Evolutionary conservation across 2,797 vertebrate species (phyloP), one percentile per base, ranked within the genome.

Genomic region (Argya squamiceps): DNA sequence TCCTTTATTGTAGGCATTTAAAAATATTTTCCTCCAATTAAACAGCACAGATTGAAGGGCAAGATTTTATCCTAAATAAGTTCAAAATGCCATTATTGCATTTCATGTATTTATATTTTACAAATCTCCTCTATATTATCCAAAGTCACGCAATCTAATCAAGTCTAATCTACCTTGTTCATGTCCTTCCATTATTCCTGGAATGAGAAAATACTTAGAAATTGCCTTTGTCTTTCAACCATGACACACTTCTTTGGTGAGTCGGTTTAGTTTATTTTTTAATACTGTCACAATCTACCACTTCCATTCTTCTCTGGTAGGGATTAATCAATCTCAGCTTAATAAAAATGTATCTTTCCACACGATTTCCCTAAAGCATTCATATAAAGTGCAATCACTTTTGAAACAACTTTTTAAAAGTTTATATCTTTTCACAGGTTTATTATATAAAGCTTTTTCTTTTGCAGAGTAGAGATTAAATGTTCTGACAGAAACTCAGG

Each of bases 341-440:
- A 93, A 80, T 75, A 93, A 78, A 90, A 91, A 64, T 23, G 2
- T 91, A 60, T 60, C 62, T 93, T 92, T 93, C 77, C 32, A 71
- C 37, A 59, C 21, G 27, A 9, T 14, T 90, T 93, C 65, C 44
- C 80, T 77, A 89, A 84, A 73, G 26, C 4, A 55, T 91, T 89
- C 20, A 46, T 56, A 64, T 5, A 34, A 53, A 81, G 19, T 34
- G n/a, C 21, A 62, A 41, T 50, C 15, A 75, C 21, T 68, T 88
- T 68, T 64, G 47, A 77, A 91, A 67, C 7, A 63, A 71, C n/a
- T 84, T 78, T 63, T 52, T 0, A 5, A 26, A 91, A 59, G 24
- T 80, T 83, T 70, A 0, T 81, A 60, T 46, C 22, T 80, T 86
- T 86, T 62, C 77, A 68, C 34, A 71, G 29, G 5, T 80, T 88